Percentiles rank a stretch among this genome's conserved stretches.
These are phyloP conservation scores for Sebastes minor DNA, from an alignment of 2,797 vertebrate species.

Conservation along the genomic window DNA sequence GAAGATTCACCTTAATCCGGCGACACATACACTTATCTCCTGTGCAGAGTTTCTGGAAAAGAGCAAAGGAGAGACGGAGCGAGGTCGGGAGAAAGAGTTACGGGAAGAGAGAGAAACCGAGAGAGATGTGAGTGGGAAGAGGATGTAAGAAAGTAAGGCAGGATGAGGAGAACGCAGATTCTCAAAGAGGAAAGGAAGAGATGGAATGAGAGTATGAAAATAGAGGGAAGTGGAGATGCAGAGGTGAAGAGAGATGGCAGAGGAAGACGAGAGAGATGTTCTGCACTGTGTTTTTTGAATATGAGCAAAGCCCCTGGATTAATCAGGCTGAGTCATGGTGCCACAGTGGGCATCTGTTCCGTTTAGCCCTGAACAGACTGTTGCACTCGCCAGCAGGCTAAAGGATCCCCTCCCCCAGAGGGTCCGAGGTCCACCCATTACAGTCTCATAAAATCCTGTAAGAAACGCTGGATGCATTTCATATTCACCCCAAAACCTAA, in stretches of 20 bases:
- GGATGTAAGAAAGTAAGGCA: constrained; percentile 1
- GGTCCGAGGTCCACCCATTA: not conserved
- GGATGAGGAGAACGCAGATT: constrained; percentile 2
- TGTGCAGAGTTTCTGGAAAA: constrained; percentile 13
- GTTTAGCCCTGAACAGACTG: constrained; percentile 42
- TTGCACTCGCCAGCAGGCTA: constrained; percentile 25
- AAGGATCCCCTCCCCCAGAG: constrained; percentile 13
- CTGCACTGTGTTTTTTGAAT: constrained; percentile 39
- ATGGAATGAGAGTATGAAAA: constrained; percentile 10
- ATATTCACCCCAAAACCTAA: constrained; percentile 32
- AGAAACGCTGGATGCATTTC: not conserved
- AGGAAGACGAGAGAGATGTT: constrained; percentile 3
- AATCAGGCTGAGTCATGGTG: constrained; percentile 54
- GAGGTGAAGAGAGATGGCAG: not conserved
- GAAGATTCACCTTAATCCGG: constrained; percentile 52
- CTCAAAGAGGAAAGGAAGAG: not conserved
- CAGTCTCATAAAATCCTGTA: not conserved
- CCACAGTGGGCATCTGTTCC: constrained; percentile 52
- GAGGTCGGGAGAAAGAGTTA: not conserved
- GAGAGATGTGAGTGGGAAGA: constrained; percentile 10
- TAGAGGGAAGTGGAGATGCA: not conserved
- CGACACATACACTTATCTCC: constrained; percentile 36
- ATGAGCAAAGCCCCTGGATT: constrained; percentile 52
- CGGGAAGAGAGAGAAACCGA: not conserved
- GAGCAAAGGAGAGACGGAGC: constrained; percentile 13